These are phyloP conservation scores for Myotis yumanensis DNA, from an alignment of 2,113 vertebrate genomes.

Conservation along the genomic window DNA sequence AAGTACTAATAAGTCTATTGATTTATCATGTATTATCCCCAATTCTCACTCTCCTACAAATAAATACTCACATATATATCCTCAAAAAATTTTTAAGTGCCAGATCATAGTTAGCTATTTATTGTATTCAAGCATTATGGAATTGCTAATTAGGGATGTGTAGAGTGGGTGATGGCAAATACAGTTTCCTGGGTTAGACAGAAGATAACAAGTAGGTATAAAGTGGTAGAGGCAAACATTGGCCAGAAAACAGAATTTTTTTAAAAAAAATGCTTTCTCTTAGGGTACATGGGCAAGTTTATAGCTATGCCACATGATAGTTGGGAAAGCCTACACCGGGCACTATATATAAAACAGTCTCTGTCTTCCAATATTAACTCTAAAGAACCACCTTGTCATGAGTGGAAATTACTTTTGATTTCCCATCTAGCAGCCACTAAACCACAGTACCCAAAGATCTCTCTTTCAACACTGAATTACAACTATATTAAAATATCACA, in stretches of 20 bases:
- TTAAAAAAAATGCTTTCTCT: neutral
- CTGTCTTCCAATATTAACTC: neutral
- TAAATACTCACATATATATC: neutral
- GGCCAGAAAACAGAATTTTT: neutral
- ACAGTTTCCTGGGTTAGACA: neutral
- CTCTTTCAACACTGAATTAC: neutral
- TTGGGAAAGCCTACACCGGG: neutral
- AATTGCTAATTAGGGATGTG: neutral
- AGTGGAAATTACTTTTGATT: neutral
- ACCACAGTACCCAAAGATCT: neutral
- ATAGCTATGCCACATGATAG: neutral
- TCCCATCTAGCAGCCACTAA: neutral
- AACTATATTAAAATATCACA: neutral
- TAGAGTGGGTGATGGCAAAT: neutral
- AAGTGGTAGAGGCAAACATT: neutral
- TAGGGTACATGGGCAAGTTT: neutral
- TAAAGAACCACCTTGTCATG: neutral
- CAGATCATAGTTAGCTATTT: neutral
- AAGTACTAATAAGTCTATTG: neutral
- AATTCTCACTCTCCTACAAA: neutral
- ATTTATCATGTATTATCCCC: neutral
- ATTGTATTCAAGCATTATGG: neutral
- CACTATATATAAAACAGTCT: neutral
- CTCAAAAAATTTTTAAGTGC: conserved; percentile 1
- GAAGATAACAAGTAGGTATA: neutral